A percentile compares a stretch with the other conserved stretches of the same genome.
Evolutionary conservation across 2,113 vertebrate genomes (phyloP).

Genomic region (Ciconia maguari): DNA sequence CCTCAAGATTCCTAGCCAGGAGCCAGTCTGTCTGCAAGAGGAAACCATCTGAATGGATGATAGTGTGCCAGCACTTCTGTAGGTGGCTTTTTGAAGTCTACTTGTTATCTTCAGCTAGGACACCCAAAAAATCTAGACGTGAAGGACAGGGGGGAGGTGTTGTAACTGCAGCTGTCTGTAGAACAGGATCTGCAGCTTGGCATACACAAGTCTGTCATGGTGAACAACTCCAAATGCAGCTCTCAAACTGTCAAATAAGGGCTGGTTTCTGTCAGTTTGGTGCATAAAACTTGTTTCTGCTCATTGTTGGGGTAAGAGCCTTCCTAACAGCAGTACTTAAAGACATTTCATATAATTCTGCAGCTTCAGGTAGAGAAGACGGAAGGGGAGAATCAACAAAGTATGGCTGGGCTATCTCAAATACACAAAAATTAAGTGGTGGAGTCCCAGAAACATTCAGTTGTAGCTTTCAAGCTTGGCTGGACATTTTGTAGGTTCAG

Average conservation of each 20-base stretch:
- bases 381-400: not conserved
- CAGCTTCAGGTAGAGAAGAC: not conserved
- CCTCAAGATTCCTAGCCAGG: slow-evolving; percentile 2
- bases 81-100: slow-evolving; percentile 14
- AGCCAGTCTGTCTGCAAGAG: slow-evolving; percentile 32
- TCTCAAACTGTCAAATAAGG: not conserved
- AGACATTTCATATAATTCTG: rapidly evolving
- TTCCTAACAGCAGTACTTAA: not conserved
- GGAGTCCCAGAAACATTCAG: not conserved
- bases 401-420: not conserved
- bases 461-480: not conserved
- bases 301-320: not conserved
- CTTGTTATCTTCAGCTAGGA: not conserved
- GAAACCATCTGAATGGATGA: not conserved
- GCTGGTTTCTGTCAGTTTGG: not conserved
- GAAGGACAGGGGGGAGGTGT: not conserved
- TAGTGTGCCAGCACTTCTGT: not conserved
- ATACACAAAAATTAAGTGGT: not conserved
- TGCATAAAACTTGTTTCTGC: not conserved
- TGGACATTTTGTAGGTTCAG: rapidly evolving
- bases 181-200: not conserved
- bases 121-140: not conserved
- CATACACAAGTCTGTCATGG: rapidly evolving
- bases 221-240: not conserved
- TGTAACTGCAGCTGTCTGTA: not conserved